Conservation (phyloP, 2,888 invertebrate genomes). For the Pilophorus perplexus region DNA sequence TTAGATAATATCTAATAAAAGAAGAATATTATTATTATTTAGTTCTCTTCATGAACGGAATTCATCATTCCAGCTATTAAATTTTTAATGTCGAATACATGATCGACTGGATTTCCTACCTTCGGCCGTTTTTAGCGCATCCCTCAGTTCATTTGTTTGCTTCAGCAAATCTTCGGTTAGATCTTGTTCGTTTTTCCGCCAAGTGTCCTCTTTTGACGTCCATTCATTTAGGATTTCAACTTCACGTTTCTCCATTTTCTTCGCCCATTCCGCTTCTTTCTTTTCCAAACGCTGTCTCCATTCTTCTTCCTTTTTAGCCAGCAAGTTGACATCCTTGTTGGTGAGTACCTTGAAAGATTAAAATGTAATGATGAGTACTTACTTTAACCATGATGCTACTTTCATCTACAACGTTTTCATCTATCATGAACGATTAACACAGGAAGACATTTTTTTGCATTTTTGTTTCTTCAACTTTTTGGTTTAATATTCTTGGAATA, state of each 20-base stretch:
- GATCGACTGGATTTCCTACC: too few species aligned
- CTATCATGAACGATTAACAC: too few species aligned
- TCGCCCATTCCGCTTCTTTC: constrained; percentile 60
- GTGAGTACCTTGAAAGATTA: constrained; percentile 47
- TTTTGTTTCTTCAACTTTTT: too few species aligned
- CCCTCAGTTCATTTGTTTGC: constrained; percentile 54
- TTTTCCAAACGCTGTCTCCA: constrained; percentile 53
- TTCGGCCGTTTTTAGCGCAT: constrained; percentile 67
- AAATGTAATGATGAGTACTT: background rate
- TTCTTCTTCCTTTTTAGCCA: constrained; percentile 48
- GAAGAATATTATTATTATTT: constrained; percentile 38
- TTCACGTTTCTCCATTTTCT: constrained; percentile 53
- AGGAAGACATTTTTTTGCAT: too few species aligned
- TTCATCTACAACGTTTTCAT: too few species aligned
- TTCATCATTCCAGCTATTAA: too few species aligned
- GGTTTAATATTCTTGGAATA: too few species aligned
- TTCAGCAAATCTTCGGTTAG: constrained; percentile 50
- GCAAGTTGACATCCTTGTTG: constrained; percentile 48
- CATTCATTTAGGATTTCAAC: constrained; percentile 55
- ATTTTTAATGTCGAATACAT: too few species aligned
- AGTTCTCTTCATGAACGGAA: too few species aligned
- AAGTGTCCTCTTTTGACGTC: constrained; percentile 65
- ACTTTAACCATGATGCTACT: too few species aligned
- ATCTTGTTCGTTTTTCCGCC: constrained; percentile 54
- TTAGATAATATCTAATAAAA: background rate